Conservation (phyloP, 2,888 invertebrate species). For the Caenorhabditis wallacei region DNA sequence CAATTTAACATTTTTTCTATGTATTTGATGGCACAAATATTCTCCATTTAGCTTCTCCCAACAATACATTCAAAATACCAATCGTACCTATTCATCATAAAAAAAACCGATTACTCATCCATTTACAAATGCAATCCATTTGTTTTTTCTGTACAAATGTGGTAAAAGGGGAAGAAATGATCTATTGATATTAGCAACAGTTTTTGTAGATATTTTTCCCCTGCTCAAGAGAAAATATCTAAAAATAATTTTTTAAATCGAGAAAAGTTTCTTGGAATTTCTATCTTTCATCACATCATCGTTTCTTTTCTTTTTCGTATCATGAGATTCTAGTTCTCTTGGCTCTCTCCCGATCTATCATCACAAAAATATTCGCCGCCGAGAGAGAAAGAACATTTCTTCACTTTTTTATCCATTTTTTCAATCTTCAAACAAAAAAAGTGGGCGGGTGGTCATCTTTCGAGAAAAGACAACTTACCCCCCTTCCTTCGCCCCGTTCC, state of each 20-base stretch:
- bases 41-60: not conserved
- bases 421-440: conserved; percentile 44
- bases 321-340: conserved; percentile 11
- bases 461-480: conserved; percentile 12
- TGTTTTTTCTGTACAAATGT: conserved; percentile 1
- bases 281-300: conserved; percentile 13
- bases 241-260: conserved; percentile 6
- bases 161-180: not conserved
- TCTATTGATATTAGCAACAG: conserved; percentile 20
- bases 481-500: conserved; percentile 11
- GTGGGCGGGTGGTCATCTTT: conserved; percentile 34
- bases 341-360: conserved; percentile 22
- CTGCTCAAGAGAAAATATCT: not conserved
- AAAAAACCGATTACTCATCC: conserved; percentile 4
- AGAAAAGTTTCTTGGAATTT: conserved; percentile 22
- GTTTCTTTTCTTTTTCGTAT: too few relatives aligned
- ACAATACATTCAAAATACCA: not conserved
- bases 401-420: conserved; percentile 41
- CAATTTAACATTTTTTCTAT: too few relatives aligned
- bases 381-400: conserved; percentile 3
- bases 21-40: not conserved
- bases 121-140: not conserved
- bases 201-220: too few relatives aligned
- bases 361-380: conserved; percentile 23
- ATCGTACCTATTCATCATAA: not conserved